Evolutionary conservation across 2,797 vertebrate species (phyloP).

Genomic region (Acropternis orthonyx): DNA sequence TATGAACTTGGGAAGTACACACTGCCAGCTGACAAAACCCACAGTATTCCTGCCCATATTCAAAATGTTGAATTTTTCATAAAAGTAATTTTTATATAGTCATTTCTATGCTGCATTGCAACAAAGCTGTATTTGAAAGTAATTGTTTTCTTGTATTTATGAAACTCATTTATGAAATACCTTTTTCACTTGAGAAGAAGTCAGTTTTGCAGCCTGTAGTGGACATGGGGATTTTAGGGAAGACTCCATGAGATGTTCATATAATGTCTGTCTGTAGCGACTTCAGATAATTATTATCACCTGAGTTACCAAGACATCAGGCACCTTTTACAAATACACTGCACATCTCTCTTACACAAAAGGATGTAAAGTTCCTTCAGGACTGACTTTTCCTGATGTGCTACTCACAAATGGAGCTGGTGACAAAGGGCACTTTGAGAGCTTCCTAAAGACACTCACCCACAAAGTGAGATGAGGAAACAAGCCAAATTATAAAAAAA

Average conservation of each 20-base stretch:
- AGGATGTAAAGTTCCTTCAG: not conserved
- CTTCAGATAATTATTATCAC: not conserved
- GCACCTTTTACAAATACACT: not conserved
- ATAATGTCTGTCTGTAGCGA: not conserved
- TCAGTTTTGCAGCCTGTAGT: not conserved
- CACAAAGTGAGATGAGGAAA: not conserved
- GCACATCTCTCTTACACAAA: not conserved
- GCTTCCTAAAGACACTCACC: not conserved
- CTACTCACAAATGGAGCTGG: not conserved
- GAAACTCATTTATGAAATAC: not conserved
- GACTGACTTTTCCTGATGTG: not conserved
- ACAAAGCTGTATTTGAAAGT: not conserved
- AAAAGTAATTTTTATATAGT: not conserved
- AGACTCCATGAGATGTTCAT: not conserved
- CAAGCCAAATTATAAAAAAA: not conserved
- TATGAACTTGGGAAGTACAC: not conserved
- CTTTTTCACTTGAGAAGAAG: not conserved
- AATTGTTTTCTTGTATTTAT: not conserved
- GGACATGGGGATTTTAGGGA: not conserved
- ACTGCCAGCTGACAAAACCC: not conserved
- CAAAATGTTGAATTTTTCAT: not conserved
- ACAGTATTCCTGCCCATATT: not conserved
- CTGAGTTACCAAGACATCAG: not conserved
- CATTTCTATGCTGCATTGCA: not conserved
- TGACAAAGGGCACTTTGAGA: not conserved